Conservation (phyloP, 2,113 vertebrate species). For the Psammodynastes pulverulentus region DNA sequence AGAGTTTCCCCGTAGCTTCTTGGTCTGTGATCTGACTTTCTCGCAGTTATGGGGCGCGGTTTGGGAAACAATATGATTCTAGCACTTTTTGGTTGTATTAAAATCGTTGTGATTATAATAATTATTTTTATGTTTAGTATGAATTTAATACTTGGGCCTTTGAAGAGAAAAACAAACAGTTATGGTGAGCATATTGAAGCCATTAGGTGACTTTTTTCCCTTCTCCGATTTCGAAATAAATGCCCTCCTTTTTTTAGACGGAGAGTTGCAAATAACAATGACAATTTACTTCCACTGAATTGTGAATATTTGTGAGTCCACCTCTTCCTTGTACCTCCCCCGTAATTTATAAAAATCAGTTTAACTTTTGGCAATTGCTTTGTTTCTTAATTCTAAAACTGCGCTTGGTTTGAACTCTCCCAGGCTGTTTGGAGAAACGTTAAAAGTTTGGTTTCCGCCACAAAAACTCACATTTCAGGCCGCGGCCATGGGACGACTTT, state of each 20-base stretch:
- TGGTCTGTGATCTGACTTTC: background rate
- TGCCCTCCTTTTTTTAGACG: background rate
- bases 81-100: slow-evolving; percentile 79
- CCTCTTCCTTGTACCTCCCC: slow-evolving; percentile 56
- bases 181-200: slow-evolving; percentile 41
- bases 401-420: background rate
- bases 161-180: background rate
- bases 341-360: slow-evolving; percentile 81
- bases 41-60: background rate
- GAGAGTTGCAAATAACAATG: slow-evolving; percentile 69
- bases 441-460: background rate
- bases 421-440: background rate
- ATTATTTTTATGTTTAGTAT: slow-evolving; percentile 78
- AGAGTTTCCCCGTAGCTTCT: background rate
- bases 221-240: slow-evolving; percentile 36
- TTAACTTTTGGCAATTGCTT: slow-evolving; percentile 52
- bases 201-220: slow-evolving; percentile 27
- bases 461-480: background rate
- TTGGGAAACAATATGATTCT: slow-evolving; percentile 39
- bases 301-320: slow-evolving; percentile 70
- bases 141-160: slow-evolving; percentile 66
- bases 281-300: slow-evolving; percentile 69
- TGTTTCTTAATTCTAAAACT: slow-evolving; percentile 42
- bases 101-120: slow-evolving; percentile 64
- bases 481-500: background rate